phyloP scores from a whole-genome alignment of 2,888 invertebrate species.

The Cerceris ruficornis region DNA sequence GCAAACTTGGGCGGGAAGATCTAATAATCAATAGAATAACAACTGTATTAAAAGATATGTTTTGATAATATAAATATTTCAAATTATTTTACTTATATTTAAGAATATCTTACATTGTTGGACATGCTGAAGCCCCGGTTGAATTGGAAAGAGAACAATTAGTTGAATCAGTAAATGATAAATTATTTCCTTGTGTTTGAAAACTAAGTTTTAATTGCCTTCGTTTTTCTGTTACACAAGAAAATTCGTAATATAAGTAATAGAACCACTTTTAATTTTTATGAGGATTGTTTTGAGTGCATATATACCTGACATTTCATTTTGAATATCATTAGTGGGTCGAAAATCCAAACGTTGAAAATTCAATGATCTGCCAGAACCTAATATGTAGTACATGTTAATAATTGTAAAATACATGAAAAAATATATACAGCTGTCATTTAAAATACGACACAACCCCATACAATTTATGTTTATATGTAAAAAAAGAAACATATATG shows the following conservation, averaged over 20 bases:
- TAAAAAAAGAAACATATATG: neutral
- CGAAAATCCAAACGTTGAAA: slow-evolving; percentile 79
- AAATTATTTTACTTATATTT: neutral
- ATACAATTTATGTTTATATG: too few species aligned
- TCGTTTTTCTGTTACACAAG: slow-evolving; percentile 82
- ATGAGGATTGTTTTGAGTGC: neutral
- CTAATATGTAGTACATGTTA: slow-evolving; percentile 56
- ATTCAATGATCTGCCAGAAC: slow-evolving; percentile 75
- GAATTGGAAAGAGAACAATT: slow-evolving; percentile 83
- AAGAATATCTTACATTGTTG: slow-evolving; percentile 64
- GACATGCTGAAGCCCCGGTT: slow-evolving; percentile 72
- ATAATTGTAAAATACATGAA: too few species aligned
- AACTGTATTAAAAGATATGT: slow-evolving; percentile 1
- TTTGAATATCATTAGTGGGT: slow-evolving; percentile 78
- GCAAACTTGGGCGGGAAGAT: slow-evolving; percentile 78
- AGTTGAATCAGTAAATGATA: slow-evolving; percentile 78
- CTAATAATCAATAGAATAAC: slow-evolving; percentile 53
- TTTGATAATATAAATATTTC: neutral
- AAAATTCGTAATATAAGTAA: slow-evolving; percentile 10
- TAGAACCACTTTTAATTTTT: neutral
- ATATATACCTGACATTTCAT: slow-evolving; percentile 78
- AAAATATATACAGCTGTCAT: too few species aligned
- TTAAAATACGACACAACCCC: too few species aligned
- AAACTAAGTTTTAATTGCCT: slow-evolving; percentile 85
- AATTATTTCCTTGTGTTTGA: slow-evolving; percentile 79